phyloP scores from a whole-genome alignment of 1,140 invertebrate genomes.

The Drosophila melanogaster region Release_6_plus_ISO1_MT NT_033777.3:17242501-17243000 shows the following conservation, averaged over 20 bases:
- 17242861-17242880: slow-evolving; percentile 39
- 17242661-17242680: slow-evolving; percentile 77
- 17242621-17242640: slow-evolving; percentile 13
- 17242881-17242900: slow-evolving; percentile 34
- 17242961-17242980: slow-evolving; percentile 30
- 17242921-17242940: not conserved
- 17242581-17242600: slow-evolving; percentile 63
- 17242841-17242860: slow-evolving; percentile 5
- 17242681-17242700: slow-evolving; percentile 80
- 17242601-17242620: slow-evolving; percentile 15
- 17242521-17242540: not conserved
- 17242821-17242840: not conserved
- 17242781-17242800: slow-evolving; percentile 6
- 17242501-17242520: not conserved
- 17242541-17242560: slow-evolving; percentile 26
- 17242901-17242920: slow-evolving; percentile 14
- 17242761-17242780: slow-evolving; percentile 70
- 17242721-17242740: not conserved
- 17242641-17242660: slow-evolving; percentile 51
- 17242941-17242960: not conserved
- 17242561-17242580: slow-evolving; percentile 40
- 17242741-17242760: slow-evolving; percentile 16
- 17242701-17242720: slow-evolving; percentile 36
- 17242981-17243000: slow-evolving; percentile 14
- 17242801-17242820: not conserved